Conservation (phyloP, 2,113 vertebrate genomes). For the Promerops cafer region DNA sequence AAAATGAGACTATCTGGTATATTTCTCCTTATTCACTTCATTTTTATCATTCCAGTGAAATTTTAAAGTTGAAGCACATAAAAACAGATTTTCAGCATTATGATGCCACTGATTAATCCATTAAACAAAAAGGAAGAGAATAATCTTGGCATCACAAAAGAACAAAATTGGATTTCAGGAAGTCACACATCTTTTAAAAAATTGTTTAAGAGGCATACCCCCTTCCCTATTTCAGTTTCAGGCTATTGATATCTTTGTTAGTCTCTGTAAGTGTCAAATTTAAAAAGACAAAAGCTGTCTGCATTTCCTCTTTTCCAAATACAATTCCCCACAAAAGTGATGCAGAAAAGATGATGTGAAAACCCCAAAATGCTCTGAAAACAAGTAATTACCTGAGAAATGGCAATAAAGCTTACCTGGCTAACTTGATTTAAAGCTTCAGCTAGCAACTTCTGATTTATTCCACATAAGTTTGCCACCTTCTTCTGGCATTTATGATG, state of each 20-base stretch:
- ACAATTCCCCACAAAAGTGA: not conserved
- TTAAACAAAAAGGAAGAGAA: not conserved
- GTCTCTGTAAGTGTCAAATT: not conserved
- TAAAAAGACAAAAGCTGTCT: not conserved
- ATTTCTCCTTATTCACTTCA: not conserved
- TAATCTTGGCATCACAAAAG: not conserved
- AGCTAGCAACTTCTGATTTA: conserved; percentile 97
- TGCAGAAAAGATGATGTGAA: not conserved
- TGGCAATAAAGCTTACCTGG: conserved; percentile 72
- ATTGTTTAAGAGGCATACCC: not conserved
- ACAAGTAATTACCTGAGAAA: not conserved
- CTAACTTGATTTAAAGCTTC: conserved; percentile 96
- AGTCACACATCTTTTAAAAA: not conserved
- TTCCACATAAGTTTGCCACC: conserved; percentile 97
- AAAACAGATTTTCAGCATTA: not conserved
- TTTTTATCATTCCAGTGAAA: not conserved
- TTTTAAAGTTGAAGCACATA: not conserved
- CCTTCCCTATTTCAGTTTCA: not conserved
- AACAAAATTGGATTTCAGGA: not conserved
- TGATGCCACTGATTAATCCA: not conserved
- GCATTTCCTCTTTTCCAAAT: not conserved
- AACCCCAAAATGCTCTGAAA: not conserved
- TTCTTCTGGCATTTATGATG: conserved; percentile 97
- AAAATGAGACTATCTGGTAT: not conserved
- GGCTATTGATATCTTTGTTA: not conserved